phyloP scores from a whole-genome alignment of 1,140 invertebrate species.

The Hydropsyche tenuis region DNA sequence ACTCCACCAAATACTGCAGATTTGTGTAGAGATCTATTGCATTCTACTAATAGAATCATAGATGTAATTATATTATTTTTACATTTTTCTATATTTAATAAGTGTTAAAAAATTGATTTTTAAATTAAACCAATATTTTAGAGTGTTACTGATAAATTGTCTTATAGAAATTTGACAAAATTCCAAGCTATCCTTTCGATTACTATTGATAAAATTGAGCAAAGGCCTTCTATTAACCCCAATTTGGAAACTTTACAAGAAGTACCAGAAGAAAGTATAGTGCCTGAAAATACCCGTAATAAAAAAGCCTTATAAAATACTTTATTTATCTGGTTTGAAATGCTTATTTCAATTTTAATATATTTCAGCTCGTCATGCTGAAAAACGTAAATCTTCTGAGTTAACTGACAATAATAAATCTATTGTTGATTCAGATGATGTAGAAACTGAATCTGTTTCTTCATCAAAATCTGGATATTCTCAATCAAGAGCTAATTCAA shows the following conservation, averaged over 20 bases:
- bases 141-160: conserved; percentile 42
- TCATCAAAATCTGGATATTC: background rate
- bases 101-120: conserved; percentile 12
- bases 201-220: conserved; percentile 40
- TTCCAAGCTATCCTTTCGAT: conserved; percentile 41
- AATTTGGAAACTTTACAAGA: conserved; percentile 35
- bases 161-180: conserved; percentile 38
- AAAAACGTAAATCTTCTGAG: background rate
- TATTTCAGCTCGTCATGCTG: background rate
- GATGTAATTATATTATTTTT: conserved; percentile 26
- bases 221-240: conserved; percentile 36
- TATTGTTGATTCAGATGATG: background rate
- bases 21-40: conserved; percentile 48
- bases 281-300: background rate
- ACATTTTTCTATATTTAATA: conserved; percentile 2
- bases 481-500: background rate
- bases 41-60: conserved; percentile 32
- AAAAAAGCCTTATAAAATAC: background rate
- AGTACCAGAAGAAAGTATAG: conserved; percentile 28
- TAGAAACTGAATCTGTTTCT: conserved; percentile 15
- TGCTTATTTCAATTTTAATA: background rate
- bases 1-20: conserved; percentile 53
- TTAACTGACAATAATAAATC: background rate
- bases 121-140: conserved; percentile 27
- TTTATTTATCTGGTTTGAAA: background rate